phyloP scores from a whole-genome alignment of 1,140 invertebrate species.

The Arion vulgaris region DNA sequence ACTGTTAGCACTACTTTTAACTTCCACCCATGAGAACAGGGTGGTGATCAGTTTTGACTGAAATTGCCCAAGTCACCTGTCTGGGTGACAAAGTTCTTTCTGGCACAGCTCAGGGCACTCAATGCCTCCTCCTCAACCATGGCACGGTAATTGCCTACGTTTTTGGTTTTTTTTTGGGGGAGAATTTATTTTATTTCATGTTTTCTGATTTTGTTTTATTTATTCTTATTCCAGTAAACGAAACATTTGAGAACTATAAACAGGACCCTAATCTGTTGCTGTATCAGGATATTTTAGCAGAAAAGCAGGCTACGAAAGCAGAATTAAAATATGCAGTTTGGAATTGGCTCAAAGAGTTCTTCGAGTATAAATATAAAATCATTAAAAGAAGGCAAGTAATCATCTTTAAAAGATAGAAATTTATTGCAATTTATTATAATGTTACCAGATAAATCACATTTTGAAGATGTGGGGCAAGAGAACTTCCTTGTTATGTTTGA shows the following conservation, averaged over 20 bases:
- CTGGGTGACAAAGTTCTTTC: too few species aligned
- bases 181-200: too few species aligned
- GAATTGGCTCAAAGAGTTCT: slow-evolving; percentile 32
- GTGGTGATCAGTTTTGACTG: too few species aligned
- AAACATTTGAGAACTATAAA: slow-evolving; percentile 31
- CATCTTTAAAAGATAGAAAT: too few species aligned
- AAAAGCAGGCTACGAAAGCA: slow-evolving; percentile 39
- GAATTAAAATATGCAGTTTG: slow-evolving; percentile 17
- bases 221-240: neutral
- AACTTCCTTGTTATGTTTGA: too few species aligned
- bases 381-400: slow-evolving; percentile 51
- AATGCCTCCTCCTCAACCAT: neutral
- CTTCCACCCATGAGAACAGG: too few species aligned
- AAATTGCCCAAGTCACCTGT: neutral
- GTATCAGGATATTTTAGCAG: slow-evolving; percentile 40
- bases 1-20: too few species aligned
- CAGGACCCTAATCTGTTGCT: slow-evolving; percentile 39
- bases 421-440: too few species aligned
- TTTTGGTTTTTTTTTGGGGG: too few species aligned
- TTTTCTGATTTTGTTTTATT: neutral
- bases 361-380: slow-evolving; percentile 40
- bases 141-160: too few species aligned
- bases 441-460: too few species aligned
- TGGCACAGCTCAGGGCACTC: neutral
- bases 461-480: too few species aligned